These are phyloP conservation scores for Xestia xanthographa DNA, from an alignment of 2,888 invertebrate genomes.

Conservation along the genomic window DNA sequence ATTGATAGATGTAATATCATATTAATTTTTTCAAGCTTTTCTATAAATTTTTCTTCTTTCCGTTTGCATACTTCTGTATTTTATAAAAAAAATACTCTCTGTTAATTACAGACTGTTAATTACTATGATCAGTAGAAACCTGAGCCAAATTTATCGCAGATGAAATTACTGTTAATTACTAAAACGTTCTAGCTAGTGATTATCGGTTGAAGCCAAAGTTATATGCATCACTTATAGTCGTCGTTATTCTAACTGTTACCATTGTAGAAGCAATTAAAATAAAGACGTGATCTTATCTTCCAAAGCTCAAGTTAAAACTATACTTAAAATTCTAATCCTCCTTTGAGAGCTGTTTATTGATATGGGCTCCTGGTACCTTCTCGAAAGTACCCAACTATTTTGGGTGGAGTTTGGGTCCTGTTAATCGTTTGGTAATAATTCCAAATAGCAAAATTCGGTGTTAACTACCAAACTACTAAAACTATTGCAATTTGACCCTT, in stretches of 20 bases:
- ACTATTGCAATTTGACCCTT: constrained; percentile 42
- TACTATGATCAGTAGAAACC: background rate
- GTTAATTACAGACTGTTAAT: too few species aligned
- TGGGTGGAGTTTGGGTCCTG: constrained; percentile 1
- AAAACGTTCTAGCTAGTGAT: background rate
- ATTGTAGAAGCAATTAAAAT: constrained; percentile 12
- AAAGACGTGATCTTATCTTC: constrained; percentile 15
- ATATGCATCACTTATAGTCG: constrained; percentile 6
- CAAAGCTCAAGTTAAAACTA: constrained; percentile 3
- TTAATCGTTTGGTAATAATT: constrained; percentile 33
- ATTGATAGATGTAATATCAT: background rate
- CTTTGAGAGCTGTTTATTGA: constrained; percentile 8
- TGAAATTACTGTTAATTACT: constrained; percentile 1
- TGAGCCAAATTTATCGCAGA: background rate
- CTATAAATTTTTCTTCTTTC: background rate
- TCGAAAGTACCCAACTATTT: constrained; percentile 6
- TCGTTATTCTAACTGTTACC: constrained; percentile 7
- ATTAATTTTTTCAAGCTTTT: too few species aligned
- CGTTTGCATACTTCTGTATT: background rate
- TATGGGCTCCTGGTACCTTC: constrained; percentile 22
- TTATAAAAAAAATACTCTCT: background rate
- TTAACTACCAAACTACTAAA: constrained; percentile 36
- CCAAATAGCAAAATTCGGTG: constrained; percentile 31
- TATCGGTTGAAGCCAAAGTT: constrained; percentile 11
- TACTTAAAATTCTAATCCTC: background rate